Evolutionary conservation across 1,140 invertebrate genomes (phyloP).

Genomic region (Drosophila dunni): DNA sequence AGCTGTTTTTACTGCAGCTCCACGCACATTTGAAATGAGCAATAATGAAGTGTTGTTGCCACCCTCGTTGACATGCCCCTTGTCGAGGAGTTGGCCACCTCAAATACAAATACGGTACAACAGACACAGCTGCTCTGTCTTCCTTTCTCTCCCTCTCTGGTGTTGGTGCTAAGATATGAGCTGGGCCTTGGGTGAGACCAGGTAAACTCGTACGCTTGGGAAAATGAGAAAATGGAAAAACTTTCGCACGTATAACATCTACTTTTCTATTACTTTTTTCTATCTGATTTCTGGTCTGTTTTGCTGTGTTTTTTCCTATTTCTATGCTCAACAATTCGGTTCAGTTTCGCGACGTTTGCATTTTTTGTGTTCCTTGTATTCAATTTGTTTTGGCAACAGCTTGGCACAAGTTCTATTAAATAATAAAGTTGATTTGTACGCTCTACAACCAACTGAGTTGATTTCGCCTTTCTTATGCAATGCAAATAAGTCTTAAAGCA

Average conservation of each 20-base stretch:
- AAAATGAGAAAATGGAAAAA: conserved; percentile 82
- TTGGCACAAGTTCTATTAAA: conserved; percentile 78
- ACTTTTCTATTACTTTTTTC: conserved; percentile 75
- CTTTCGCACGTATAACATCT: conserved; percentile 78
- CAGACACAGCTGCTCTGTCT: conserved; percentile 24
- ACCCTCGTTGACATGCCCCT: conserved; percentile 3
- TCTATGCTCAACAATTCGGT: conserved; percentile 37
- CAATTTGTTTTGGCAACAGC: conserved; percentile 81
- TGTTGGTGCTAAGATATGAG: conserved; percentile 44
- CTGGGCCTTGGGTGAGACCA: conserved; percentile 43
- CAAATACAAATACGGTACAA: conserved; percentile 25
- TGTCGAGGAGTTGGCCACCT: background rate
- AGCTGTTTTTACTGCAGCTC: conserved; percentile 47
- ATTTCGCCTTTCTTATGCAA: conserved; percentile 54
- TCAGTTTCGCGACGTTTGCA: conserved; percentile 35
- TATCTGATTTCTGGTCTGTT: conserved; percentile 53
- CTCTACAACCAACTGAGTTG: conserved; percentile 48
- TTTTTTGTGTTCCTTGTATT: conserved; percentile 64
- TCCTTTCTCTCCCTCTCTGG: no score
- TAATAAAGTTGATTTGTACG: conserved; percentile 79
- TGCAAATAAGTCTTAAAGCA: conserved; percentile 51
- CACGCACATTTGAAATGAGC: conserved; percentile 65
- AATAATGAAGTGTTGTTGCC: conserved; percentile 54
- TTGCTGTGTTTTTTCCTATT: conserved; percentile 34
- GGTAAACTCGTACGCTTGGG: conserved; percentile 32